These are phyloP conservation scores for Emmelina monodactyla DNA, from an alignment of 2,888 invertebrate genomes.

Conservation along the genomic window DNA sequence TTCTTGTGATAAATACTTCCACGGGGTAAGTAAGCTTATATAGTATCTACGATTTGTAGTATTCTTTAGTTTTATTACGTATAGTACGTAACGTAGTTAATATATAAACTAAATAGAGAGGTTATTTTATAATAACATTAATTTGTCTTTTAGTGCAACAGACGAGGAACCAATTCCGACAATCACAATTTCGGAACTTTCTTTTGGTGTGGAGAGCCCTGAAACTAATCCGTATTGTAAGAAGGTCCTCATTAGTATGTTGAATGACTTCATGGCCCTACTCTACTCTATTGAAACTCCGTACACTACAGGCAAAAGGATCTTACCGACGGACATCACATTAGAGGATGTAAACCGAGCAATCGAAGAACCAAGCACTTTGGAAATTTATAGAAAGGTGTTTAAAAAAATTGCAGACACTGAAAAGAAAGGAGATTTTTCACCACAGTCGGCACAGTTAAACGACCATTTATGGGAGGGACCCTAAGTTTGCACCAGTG, in stretches of 20 bases:
- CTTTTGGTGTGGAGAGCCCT: slow-evolving; percentile 29
- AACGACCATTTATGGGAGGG: no score
- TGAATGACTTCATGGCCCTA: slow-evolving; percentile 52
- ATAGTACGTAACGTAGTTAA: no score
- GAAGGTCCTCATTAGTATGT: slow-evolving; percentile 41
- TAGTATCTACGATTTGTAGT: no score
- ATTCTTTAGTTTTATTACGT: no score
- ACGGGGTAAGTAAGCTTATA: no score
- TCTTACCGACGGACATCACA: slow-evolving; percentile 32
- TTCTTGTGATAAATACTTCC: no score
- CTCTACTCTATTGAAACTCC: slow-evolving; percentile 44
- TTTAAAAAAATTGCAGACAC: slow-evolving; percentile 38
- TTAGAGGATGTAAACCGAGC: slow-evolving; percentile 36
- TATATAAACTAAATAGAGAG: no score
- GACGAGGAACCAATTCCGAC: slow-evolving; percentile 28
- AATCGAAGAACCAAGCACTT: slow-evolving; percentile 24
- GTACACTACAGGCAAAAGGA: slow-evolving; percentile 46
- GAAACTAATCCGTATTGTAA: slow-evolving; percentile 27
- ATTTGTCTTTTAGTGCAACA: no score
- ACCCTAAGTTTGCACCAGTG: slow-evolving; percentile 38
- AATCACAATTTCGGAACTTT: slow-evolving; percentile 36
- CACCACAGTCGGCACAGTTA: slow-evolving; percentile 37
- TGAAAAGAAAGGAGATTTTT: slow-evolving; percentile 36
- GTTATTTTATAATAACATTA: no score
- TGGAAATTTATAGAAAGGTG: slow-evolving; percentile 33